A percentile compares a stretch with the other conserved stretches of the same genome.
Evolutionary conservation across 2,888 invertebrate species (phyloP).

Genomic region (Drosophila emarginata): DNA sequence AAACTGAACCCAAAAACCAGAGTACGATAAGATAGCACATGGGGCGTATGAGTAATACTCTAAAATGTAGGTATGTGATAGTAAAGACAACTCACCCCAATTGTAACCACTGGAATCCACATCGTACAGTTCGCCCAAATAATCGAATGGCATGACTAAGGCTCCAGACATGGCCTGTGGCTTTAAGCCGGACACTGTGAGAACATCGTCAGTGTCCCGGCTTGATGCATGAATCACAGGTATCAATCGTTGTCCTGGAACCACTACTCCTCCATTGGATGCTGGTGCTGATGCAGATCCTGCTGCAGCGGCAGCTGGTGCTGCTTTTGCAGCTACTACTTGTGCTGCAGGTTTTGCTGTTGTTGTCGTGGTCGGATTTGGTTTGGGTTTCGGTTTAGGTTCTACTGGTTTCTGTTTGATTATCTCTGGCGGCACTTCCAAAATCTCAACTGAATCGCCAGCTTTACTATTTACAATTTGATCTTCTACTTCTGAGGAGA

Average conservation of each 20-base stretch:
- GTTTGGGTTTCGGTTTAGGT: conserved; percentile 29
- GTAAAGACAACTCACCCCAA: conserved; percentile 75
- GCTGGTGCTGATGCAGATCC: conserved; percentile 4
- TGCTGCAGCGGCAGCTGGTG: neutral
- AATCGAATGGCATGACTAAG: conserved; percentile 68
- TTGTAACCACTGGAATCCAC: conserved; percentile 75
- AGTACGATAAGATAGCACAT: conserved; percentile 59
- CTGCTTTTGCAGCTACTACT: neutral
- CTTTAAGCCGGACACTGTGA: conserved; percentile 64
- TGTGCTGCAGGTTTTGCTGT: neutral
- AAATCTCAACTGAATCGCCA: conserved; percentile 47
- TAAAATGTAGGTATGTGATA: neutral
- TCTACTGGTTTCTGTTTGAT: conserved; percentile 34
- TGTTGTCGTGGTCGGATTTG: neutral
- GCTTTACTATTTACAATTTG: conserved; percentile 42
- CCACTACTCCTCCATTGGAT: neutral
- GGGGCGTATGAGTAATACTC: conserved; percentile 68
- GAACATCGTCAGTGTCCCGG: conserved; percentile 67
- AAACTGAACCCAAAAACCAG: conserved; percentile 40
- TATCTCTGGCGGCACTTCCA: conserved; percentile 45
- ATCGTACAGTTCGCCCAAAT: conserved; percentile 78
- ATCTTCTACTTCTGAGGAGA: conserved; percentile 70
- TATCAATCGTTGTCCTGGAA: conserved; percentile 29
- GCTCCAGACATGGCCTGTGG: conserved; percentile 71
- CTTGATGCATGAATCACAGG: conserved; percentile 46